Base-by-base conservation (phyloP, 2,797 vertebrate species). In the Eulemur mongoz region DNA sequence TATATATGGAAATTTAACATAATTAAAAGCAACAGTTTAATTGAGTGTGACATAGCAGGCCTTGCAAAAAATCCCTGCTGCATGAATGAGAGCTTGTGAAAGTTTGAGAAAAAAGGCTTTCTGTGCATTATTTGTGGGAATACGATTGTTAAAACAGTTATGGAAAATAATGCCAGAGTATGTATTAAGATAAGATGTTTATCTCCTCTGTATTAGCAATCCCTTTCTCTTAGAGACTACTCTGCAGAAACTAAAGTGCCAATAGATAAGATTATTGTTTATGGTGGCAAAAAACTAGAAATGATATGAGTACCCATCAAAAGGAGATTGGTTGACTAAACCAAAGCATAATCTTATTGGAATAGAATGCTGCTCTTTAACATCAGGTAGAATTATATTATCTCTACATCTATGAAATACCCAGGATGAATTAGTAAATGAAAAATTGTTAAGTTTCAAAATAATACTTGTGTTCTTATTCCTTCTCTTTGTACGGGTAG, bases 141-240 rank as follows among this genome's bases (percentile, higher is more conserved):
- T 25, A 18, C 23, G 50, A 23, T 8, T 40, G 54, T n/a, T 43
- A 10, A 50, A 73, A 18, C 4, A 52, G 27, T 73, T 70, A n/a
- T 0, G 17, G 27, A 40, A 40, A 40, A 15, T 9, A 23, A 17
- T 1, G 3, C 2, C 10, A 15, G n/a, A 27, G 40, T 14, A 61
- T 75, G 72, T 50, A 7, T 63, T n/a, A 40, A 70, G 38, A 18
- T 65, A 38, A 79, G n/a, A 48, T n/a, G 25, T 32, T 15, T n/a
- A 32, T 27, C 43, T 82, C 32, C 76, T 67, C 45, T 52, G 52
- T 63, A 30, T 69, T 13, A 40, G 9, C 12, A 18, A 4, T 48
- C 5, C 4, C 6, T 15, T n/a, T 43, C 12, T 52, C 38, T 82
- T 43, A 75, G 27, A 57, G 50, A 40, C 57, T 57, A 17, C n/a